Base-by-base conservation (phyloP, 2,113 vertebrate genomes). In the Ictalurus punctatus region DNA sequence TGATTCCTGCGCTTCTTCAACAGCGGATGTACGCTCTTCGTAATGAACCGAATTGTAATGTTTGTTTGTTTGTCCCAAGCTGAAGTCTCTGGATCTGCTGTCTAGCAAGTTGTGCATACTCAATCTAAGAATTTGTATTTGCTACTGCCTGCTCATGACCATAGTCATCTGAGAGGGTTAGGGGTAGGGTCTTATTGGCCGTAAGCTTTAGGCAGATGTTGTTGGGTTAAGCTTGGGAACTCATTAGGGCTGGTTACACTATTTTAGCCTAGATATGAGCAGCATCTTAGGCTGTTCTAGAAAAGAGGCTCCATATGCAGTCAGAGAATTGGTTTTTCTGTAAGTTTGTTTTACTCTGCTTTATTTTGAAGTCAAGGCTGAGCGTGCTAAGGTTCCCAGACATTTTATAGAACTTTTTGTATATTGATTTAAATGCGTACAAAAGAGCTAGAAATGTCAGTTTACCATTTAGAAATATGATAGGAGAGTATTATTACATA, bases 161-260 rank as follows among this genome's bases (percentile, higher is more conserved):
- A 7, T 16, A 34, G 67, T 17, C 14, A 71, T 21, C 6, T 37
- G 17, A 21, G 19, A 40, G 71, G 14, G 69, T 37, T 73, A 0
- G 16, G 6, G 6, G 30, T 19, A 21, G 71, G 16, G 17, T 73
- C 17, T 19, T 73, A 16, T 19, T 37, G 30, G 37, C 27, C 16
- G 2, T 86, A 48, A 63, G 25, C 23, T 40, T 63, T 30, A 40
- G 27, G 21, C 6, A 30, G 82, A 63, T 56, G 48, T 76, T 90
- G 88, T 86, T 93, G 86, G 92, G 91, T 94, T 93, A 93, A 92
- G 90, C 89, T 89, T 80, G 58, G 82, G 84, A 61, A 92, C 88
- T 87, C 85, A 88, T 92, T 84, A 48, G 25, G 16, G 21, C 56
- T 44, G 65, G 37, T 86, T 78, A 40, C 4, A 61, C 48, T 61